Evolutionary conservation across 92 coral and sea anemone species (phyloP), one percentile per base, ranked within the genome.

Genomic region (Porites lobata): DNA sequence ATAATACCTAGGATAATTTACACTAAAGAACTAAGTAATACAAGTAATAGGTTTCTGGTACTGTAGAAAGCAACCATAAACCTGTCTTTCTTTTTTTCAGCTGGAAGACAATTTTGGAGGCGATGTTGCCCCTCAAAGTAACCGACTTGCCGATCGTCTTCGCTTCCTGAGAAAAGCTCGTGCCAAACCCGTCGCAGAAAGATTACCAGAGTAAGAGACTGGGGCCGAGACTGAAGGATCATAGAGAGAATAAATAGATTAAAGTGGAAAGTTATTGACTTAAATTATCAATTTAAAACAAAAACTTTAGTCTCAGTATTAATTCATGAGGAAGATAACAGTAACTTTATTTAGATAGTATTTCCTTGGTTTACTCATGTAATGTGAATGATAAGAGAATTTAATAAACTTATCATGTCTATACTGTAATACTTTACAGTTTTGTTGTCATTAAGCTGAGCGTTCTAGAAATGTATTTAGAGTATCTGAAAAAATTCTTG

Each of bases 91-190:
- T 5, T 62, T 62, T 13, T 4, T 6, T 62, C 8, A 62, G 38
- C 14, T 57, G 6, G 13, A 8, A 14, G 26, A 14, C 32, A 24
- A 24, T 8, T 63, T 10, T 18, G 26, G 19, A 43, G 63, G 21
- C 13, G 70, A 63, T 32, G 38, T 20, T 12, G 7, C 59, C 6
- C 21, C 43, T 14, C 70, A 69, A 78, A 63, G 8, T 9, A 19
- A 24, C 54, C 82, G 59, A 62, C 56, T 78, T n/a, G 21, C 18
- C 14, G 9, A 15, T 10, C 81, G 69, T 77, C 17, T 77, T 1
- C 81, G 59, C n/a, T 9, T 17, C 7, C 29, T 78, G 71, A 78
- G 82, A 29, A 78, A 56, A 54, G 59, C 19, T 24, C 82, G 72
- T 13, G 7, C 58, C 11, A 61, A 10, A 29, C 18, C 38, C 22